Base-by-base conservation (phyloP, 2,113 vertebrate species). In the Hemibagrus wyckioides region DNA sequence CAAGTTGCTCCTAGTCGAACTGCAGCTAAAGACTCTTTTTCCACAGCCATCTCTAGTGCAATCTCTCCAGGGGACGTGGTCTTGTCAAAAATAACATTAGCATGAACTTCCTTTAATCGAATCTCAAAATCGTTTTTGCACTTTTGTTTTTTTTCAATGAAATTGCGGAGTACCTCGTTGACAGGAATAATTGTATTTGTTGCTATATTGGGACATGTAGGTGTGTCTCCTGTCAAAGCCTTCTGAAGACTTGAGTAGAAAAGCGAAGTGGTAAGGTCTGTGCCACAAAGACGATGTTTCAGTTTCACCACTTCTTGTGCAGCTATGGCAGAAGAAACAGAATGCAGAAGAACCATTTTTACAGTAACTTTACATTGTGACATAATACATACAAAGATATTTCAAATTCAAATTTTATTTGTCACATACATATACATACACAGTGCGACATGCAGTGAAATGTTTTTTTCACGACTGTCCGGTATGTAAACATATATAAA, bases 171-270 rank as follows among this genome's bases (percentile, higher is more conserved):
- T 0, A 44, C 79, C 11, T 77, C n/a, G 0, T 90, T 69, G 63
- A 92, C 56, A 19, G 79, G 71, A 56, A 92, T 71, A 21, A 52
- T 76, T 17, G 81, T 19, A 28, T 84, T 87, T 10, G 88, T 90
- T 23, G 86, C 17, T 33, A 50, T 28, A 28, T 87, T 75, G 30
- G 88, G 80, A 7, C 48, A 76, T 9, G 63, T 28, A 9, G 71
- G 33, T 6, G 33, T 89, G 86, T 87, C 25, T 80, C 90, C 90
- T 2, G 82, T 89, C 69, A 94, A 82, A 87, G 63, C 80, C 81
- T 86, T 88, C 75, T 91, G 89, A 4, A 91, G 80, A 65, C 48
- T 85, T n/a, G 77, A 84, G 84, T 93, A 92, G 83, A 92, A 92
- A 5, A 89, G 89, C 11, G 17, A 57, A 25, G 86, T 77, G 10